Evolutionary conservation across 2,888 invertebrate species (phyloP), one percentile per base, ranked within the genome.

Genomic region (Smittia aterrima): DNA sequence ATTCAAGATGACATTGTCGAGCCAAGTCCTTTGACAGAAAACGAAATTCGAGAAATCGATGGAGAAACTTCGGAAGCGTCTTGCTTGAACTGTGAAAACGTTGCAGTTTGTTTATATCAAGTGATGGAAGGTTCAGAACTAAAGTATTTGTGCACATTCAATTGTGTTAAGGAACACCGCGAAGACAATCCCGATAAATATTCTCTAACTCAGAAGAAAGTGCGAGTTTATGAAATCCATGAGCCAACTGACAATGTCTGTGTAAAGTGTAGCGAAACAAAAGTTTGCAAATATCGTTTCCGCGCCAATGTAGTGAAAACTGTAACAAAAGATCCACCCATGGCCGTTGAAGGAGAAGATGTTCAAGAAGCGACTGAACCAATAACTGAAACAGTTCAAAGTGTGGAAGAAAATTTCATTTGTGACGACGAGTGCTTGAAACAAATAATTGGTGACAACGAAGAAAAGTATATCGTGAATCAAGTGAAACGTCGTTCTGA

Each of bases 381-480:
- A 72, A 20, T 38, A 4, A 72, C 53, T 9, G 72, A 72, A 24
- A 72, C 58, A 38, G 79, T 75, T 62, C 85, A 83, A 53, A 85
- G 83, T 0, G 83, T 83, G 74, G 83, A 85, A 74, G 85, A 83
- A 0, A 82, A 85, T 75, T 87, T 83, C 75, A 81, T 90, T 47
- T 90, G 90, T 78, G 85, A 85, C 32, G 85, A 86, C 62, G 78
- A 79, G 71, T 90, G 90, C 78, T 83, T 89, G 27, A 86, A 86
- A 77, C 77, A 79, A 66, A 80, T 84, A 9, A 85, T 84, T 77
- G 81, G 82, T 16, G 82, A 83, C 74, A 83, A 85, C 75, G 81
- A 82, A 1, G 83, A 84, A 62, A 84, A 85, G 58, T 78, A 80
- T 27, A 73, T n/a, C 47, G 47, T 47, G 47, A 47, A 47, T 13